These are phyloP conservation scores for Hoplostethus atlanticus DNA, from an alignment of 2,797 vertebrate species.

Conservation along the genomic window DNA sequence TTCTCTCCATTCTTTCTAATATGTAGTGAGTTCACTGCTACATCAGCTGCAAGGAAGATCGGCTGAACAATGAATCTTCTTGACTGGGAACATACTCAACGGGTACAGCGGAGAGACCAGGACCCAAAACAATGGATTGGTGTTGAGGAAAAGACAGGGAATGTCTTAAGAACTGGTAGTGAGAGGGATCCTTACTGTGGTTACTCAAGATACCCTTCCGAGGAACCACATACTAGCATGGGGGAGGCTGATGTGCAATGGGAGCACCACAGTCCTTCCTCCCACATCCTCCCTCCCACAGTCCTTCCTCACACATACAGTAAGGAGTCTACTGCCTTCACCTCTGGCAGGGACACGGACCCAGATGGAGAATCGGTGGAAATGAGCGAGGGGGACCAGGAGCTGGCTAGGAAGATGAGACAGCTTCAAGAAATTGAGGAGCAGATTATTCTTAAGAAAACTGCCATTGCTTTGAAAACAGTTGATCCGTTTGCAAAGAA, in stretches of 20 bases:
- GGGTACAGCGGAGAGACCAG: conserved; percentile 1
- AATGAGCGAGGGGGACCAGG: conserved; percentile 28
- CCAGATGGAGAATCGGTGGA: conserved; percentile 28
- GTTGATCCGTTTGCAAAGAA: conserved; percentile 4
- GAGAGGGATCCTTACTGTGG: neutral
- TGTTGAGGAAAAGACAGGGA: neutral
- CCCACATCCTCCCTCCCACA: neutral
- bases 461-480: conserved; percentile 45
- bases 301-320: neutral
- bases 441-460: conserved; percentile 57
- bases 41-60: neutral
- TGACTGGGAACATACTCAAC: conserved; percentile 16
- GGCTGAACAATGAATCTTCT: conserved; percentile 53
- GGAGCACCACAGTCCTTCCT: neutral
- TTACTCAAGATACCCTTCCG: neutral
- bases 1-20: neutral
- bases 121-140: neutral
- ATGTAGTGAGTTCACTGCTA: conserved; percentile 7
- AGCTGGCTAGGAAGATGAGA: conserved; percentile 61
- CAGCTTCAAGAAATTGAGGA: conserved; percentile 61
- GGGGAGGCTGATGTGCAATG: neutral
- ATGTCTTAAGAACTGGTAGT: neutral
- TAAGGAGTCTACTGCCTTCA: neutral
- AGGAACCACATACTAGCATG: conserved; percentile 1
- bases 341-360: neutral